These are phyloP conservation scores for Ellobium chinense DNA, from an alignment of 2,888 invertebrate species.

Conservation along the genomic window DNA sequence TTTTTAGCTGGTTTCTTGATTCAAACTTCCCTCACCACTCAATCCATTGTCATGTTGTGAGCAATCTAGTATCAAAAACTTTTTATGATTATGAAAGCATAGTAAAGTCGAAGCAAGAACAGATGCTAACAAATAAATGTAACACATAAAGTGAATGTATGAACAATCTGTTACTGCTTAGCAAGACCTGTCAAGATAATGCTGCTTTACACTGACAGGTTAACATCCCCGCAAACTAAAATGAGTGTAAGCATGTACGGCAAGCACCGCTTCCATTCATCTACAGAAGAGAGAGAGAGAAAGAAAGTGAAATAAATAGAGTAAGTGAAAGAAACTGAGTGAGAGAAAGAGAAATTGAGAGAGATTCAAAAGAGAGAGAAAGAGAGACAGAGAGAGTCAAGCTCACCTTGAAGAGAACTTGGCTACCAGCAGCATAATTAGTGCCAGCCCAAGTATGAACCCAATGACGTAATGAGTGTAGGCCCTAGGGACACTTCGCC, in stretches of 20 bases:
- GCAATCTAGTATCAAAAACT: no score
- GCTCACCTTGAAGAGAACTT: conserved; percentile 77
- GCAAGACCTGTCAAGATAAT: background rate
- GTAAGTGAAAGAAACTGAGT: background rate
- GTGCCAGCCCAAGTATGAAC: conserved; percentile 72
- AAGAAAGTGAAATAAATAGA: background rate
- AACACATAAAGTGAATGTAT: background rate
- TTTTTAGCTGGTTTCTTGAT: no score
- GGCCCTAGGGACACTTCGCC: conserved; percentile 75
- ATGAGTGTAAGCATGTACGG: no score
- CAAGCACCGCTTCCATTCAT: background rate
- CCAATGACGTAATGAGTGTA: conserved; percentile 76
- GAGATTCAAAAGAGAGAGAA: background rate
- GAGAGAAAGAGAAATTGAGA: background rate
- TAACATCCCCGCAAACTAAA: no score
- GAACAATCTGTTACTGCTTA: background rate
- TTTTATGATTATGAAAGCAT: background rate
- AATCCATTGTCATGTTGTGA: no score
- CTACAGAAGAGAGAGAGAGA: background rate
- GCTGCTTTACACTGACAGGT: background rate
- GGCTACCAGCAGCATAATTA: conserved; percentile 78
- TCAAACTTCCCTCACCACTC: no score
- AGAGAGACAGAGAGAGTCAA: background rate
- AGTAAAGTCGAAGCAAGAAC: background rate
- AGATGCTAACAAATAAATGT: background rate